Percentiles rank a stretch among this genome's conserved stretches.
Conservation (phyloP, 2,888 invertebrate species). For the Helleia helle region DNA sequence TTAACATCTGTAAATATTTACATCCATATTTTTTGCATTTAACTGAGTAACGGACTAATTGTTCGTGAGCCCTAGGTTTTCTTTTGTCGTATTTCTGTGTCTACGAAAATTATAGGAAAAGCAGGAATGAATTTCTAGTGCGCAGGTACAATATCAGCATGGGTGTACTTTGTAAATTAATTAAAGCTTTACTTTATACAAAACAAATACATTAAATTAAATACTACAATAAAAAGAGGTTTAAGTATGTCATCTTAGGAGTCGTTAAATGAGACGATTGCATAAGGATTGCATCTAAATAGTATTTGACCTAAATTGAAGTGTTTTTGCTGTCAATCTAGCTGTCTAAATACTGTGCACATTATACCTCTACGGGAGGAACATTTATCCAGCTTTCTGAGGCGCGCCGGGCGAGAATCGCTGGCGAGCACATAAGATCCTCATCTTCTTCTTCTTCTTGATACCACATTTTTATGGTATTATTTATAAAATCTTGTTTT, state of each 20-base stretch:
- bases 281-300: background rate
- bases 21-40: background rate
- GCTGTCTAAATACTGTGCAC: background rate
- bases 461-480: slow-evolving; percentile 77
- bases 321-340: background rate
- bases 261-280: background rate
- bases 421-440: slow-evolving; percentile 90
- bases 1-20: slow-evolving; percentile 76
- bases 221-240: too few relatives aligned
- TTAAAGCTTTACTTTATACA: too few relatives aligned
- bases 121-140: too few relatives aligned
- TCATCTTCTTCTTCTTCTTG: slow-evolving; percentile 88
- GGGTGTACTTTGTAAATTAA: too few relatives aligned
- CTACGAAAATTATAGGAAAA: too few relatives aligned
- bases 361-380: slow-evolving; percentile 86
- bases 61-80: too few relatives aligned
- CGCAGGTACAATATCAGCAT: too few relatives aligned
- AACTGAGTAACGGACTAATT: too few relatives aligned
- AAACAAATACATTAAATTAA: too few relatives aligned
- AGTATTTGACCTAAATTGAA: background rate
- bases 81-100: too few relatives aligned
- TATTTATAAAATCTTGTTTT: background rate
- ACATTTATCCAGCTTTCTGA: slow-evolving; percentile 93
- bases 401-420: slow-evolving; percentile 87
- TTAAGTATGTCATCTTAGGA: background rate